Evolutionary conservation across 2,113 vertebrate genomes (phyloP), one percentile per base, ranked within the genome.

Genomic region (Furnarius figulus): DNA sequence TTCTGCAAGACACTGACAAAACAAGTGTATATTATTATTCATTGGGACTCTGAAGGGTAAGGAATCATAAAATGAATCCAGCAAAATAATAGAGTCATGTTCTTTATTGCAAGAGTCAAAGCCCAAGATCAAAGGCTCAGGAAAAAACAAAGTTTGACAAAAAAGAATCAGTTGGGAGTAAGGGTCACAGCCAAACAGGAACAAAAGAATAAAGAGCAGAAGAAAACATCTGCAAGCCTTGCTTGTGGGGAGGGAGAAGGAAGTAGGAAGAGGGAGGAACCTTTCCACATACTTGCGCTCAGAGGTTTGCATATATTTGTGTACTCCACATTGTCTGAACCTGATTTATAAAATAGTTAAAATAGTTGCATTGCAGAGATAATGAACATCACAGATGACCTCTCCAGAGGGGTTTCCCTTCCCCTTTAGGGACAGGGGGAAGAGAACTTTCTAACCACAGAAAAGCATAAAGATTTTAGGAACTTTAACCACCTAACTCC

Each of bases 131-230:
- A 95, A 97, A 97, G 73, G 15, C 46, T 89, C 35, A 67, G 95
- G 80, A 85, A 91, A 97, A 96, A 96, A 92, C 84, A 96, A 97
- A 88, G 86, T 95, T 96, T 97, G 85, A 96, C 87, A 61, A 80
- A 87, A 87, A 80, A 87, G 47, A 81, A 94, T 94, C 94, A 87
- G 56, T 79, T 58, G 67, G 74, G 78, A 97, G 78, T 85, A 83
- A 94, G 88, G 90, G 88, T 96, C 86, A 91, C 55, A 95, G 86
- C 28, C 78, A 93, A 97, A 95, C 35, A 96, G 94, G 76, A 97
- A 93, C 78, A 97, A 93, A 66, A 89, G 90, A 97, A 92, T 85
- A 96, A 96, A 97, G 75, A 90, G 67, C 66, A 94, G 92, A 72
- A 96, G 62, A 91, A 97, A 97, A 90, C 87, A 97, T 97, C 94